Conservation (phyloP, 2,113 vertebrate species). For the Brachyhypopomus occidentalis region DNA sequence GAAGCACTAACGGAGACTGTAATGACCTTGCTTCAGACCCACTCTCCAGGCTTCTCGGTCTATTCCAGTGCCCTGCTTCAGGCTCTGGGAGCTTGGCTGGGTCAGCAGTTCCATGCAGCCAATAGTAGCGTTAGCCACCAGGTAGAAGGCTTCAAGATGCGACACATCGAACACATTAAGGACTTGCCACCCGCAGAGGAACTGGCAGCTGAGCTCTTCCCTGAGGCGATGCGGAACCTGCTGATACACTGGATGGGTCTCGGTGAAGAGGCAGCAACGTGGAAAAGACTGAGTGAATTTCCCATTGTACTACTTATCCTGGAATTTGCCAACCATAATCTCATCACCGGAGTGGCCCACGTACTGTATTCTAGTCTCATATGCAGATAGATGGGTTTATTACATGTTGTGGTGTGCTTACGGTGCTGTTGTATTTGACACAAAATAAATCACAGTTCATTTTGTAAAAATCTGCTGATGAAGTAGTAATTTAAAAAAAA, state of each 20-base stretch:
- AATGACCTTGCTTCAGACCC: constrained; percentile 64
- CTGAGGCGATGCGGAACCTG: constrained; percentile 77
- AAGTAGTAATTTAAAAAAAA: too few species aligned
- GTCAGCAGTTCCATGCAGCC: constrained; percentile 74
- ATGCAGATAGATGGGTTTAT: constrained; percentile 66
- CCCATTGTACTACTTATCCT: constrained; percentile 82
- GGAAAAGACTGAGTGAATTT: constrained; percentile 78
- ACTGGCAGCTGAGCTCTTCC: constrained; percentile 75
- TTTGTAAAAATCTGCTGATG: too few species aligned
- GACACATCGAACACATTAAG: constrained; percentile 78
- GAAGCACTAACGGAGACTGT: constrained; percentile 59
- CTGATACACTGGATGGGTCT: constrained; percentile 83
- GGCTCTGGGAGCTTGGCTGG: constrained; percentile 74
- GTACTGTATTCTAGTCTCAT: constrained; percentile 82
- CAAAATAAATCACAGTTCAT: too few species aligned
- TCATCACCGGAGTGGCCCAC: constrained; percentile 83
- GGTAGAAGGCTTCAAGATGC: constrained; percentile 79
- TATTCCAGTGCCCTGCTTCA: constrained; percentile 73
- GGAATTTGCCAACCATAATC: constrained; percentile 83
- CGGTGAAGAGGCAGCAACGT: constrained; percentile 67
- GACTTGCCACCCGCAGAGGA: constrained; percentile 80
- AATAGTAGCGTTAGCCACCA: constrained; percentile 75
- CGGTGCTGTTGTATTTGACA: too few species aligned
- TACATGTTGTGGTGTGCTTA: not conserved
- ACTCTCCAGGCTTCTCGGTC: constrained; percentile 58